Conservation (phyloP, 2,888 invertebrate species). For the Aporophyla nigra region DNA sequence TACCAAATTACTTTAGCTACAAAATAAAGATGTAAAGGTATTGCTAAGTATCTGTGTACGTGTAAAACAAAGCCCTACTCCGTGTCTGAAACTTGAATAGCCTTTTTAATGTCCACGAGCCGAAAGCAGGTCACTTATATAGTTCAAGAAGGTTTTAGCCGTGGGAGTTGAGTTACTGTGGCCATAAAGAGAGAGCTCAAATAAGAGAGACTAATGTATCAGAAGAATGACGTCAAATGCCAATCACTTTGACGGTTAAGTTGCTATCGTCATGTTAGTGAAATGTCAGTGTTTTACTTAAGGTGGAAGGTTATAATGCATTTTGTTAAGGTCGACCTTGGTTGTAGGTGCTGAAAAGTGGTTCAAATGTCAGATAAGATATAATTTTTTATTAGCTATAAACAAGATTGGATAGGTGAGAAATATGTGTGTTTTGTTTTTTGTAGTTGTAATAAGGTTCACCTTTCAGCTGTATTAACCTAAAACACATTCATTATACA, state of each 20-base stretch:
- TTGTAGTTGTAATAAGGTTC: no score
- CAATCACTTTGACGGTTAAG: slow-evolving; percentile 45
- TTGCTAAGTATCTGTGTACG: background rate
- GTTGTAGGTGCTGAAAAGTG: slow-evolving; percentile 3
- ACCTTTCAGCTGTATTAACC: background rate
- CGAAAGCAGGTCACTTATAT: slow-evolving; percentile 46
- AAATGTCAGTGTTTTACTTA: slow-evolving; percentile 23
- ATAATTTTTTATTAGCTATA: background rate
- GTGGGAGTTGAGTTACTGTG: slow-evolving; percentile 42
- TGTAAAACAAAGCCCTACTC: slow-evolving; percentile 1
- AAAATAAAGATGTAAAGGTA: background rate
- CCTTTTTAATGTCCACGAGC: slow-evolving; percentile 25
- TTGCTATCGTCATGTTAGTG: slow-evolving; percentile 16
- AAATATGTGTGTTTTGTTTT: no score
- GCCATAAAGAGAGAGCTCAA: slow-evolving; percentile 46
- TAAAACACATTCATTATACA: background rate
- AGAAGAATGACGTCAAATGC: slow-evolving; percentile 56
- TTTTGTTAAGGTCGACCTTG: slow-evolving; percentile 12
- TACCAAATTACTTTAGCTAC: background rate
- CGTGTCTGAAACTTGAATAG: slow-evolving; percentile 31
- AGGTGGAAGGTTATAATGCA: slow-evolving; percentile 2
- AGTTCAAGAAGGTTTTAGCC: slow-evolving; percentile 43
- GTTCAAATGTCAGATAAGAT: slow-evolving; percentile 2
- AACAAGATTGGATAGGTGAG: background rate
- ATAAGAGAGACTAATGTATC: slow-evolving; percentile 38